Evolutionary conservation across 2,888 invertebrate species (phyloP).

Genomic region (Rhorus exstirpatorius): DNA sequence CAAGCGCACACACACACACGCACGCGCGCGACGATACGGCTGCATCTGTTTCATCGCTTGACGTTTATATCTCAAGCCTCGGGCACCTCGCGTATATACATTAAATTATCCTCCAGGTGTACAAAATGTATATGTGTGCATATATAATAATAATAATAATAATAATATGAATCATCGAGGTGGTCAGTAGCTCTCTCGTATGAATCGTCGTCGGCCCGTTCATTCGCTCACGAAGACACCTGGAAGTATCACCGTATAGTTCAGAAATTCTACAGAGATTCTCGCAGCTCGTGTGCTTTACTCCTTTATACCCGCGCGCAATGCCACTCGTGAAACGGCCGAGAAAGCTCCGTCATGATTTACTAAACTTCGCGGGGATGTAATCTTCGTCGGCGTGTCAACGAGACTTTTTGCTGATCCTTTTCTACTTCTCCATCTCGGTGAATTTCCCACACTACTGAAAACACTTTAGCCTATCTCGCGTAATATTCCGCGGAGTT

Average conservation of each 20-base stretch:
- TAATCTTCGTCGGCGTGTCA: constrained; percentile 75
- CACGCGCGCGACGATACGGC: constrained; percentile 36
- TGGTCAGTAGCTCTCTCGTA: constrained; percentile 38
- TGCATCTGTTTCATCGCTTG: constrained; percentile 53
- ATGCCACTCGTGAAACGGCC: not conserved
- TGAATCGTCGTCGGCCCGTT: constrained; percentile 43
- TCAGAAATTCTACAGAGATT: constrained; percentile 64
- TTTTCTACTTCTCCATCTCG: constrained; percentile 40
- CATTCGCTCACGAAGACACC: constrained; percentile 56
- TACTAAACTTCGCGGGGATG: constrained; percentile 76
- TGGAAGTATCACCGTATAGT: constrained; percentile 51
- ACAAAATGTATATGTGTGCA: constrained; percentile 42
- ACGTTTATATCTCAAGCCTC: constrained; percentile 65
- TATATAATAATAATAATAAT: no score
- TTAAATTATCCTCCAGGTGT: constrained; percentile 69
- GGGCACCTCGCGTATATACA: constrained; percentile 42
- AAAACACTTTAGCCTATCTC: constrained; percentile 21
- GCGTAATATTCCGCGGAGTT: constrained; percentile 12
- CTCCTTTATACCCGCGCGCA: constrained; percentile 23
- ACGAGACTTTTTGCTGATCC: constrained; percentile 59
- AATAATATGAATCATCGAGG: constrained; percentile 39
- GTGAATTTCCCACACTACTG: constrained; percentile 32
- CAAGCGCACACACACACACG: constrained; percentile 16
- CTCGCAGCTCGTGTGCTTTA: constrained; percentile 37
- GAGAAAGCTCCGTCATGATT: constrained; percentile 73